A percentile compares a stretch with the other conserved stretches of the same genome.
Evolutionary conservation across 2,888 invertebrate genomes (phyloP).

Genomic region (Drosophila flavopinicola): DNA sequence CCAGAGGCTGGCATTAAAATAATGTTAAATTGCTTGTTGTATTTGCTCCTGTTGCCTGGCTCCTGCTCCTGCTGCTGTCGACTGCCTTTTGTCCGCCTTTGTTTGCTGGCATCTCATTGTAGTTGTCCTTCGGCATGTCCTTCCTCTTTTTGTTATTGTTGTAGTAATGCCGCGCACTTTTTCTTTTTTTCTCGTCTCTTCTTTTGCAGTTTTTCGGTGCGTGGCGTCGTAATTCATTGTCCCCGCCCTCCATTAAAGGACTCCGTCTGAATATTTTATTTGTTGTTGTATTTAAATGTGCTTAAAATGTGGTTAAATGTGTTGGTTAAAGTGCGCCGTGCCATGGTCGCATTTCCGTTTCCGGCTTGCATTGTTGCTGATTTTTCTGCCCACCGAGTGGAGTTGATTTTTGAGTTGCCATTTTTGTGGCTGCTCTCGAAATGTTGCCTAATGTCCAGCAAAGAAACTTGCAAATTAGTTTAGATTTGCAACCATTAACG

Average conservation of each 20-base stretch:
- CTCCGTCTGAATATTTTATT: constrained; percentile 46
- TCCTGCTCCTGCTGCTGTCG: constrained; percentile 8
- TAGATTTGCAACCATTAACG: constrained; percentile 41
- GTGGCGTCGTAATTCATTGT: constrained; percentile 66
- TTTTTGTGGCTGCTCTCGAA: constrained; percentile 40
- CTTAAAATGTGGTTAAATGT: constrained; percentile 67
- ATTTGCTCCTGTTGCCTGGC: constrained; percentile 51
- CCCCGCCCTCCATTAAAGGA: constrained; percentile 33
- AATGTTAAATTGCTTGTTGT: constrained; percentile 71
- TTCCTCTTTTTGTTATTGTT: constrained; percentile 25
- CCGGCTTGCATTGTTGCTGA: constrained; percentile 19
- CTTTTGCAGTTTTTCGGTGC: constrained; percentile 50
- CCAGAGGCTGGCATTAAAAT: constrained; percentile 63
- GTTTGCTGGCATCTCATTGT: constrained; percentile 58
- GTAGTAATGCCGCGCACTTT: constrained; percentile 37
- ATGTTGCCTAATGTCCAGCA: constrained; percentile 11
- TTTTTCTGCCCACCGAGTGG: constrained; percentile 18
- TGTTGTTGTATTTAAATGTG: constrained; percentile 65
- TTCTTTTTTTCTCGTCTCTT: constrained; percentile 13
- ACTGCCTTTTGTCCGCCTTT: constrained; percentile 42
- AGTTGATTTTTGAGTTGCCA: constrained; percentile 56
- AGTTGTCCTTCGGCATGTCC: constrained; percentile 64
- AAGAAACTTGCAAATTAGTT: constrained; percentile 37
- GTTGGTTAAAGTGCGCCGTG: constrained; percentile 43
- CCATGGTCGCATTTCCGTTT: constrained; percentile 43